A percentile compares a stretch with the other conserved stretches of the same genome.
phyloP scores from a whole-genome alignment of 2,888 invertebrate species.

The Pemphredon lugubris region DNA sequence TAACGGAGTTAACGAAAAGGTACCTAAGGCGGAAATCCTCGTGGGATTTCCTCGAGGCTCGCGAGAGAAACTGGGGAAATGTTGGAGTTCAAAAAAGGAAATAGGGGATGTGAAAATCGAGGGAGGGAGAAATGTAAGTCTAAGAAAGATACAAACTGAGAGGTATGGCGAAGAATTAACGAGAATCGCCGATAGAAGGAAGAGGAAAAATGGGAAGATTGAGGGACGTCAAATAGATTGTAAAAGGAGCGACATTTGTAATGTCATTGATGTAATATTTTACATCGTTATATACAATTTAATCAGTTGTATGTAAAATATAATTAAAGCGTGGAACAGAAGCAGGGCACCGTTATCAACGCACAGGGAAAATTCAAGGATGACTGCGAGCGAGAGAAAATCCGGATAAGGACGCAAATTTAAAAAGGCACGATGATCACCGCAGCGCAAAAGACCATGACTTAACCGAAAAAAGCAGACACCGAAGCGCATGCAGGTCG shows the following conservation, averaged over 20 bases:
- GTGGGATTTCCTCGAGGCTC: constrained; percentile 52
- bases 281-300: too few species aligned
- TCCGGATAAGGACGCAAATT: too few species aligned
- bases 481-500: not conserved
- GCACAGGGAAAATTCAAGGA: too few species aligned
- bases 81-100: constrained; percentile 1
- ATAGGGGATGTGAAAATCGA: constrained; percentile 8
- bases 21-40: constrained; percentile 58
- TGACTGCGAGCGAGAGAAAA: too few species aligned
- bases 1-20: constrained; percentile 63
- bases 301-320: too few species aligned
- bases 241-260: too few species aligned
- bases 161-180: not conserved
- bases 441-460: too few species aligned
- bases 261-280: too few species aligned
- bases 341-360: too few species aligned
- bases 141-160: constrained; percentile 19
- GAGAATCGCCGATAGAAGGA: not conserved
- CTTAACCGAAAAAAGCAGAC: too few species aligned
- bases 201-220: not conserved
- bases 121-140: constrained; percentile 18
- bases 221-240: not conserved
- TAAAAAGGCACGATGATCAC: too few species aligned
- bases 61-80: not conserved
- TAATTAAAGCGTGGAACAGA: too few species aligned